Evolutionary conservation across 2,888 invertebrate species (phyloP), one percentile per base, ranked within the genome.

Genomic region (Zeuzera pyrina): DNA sequence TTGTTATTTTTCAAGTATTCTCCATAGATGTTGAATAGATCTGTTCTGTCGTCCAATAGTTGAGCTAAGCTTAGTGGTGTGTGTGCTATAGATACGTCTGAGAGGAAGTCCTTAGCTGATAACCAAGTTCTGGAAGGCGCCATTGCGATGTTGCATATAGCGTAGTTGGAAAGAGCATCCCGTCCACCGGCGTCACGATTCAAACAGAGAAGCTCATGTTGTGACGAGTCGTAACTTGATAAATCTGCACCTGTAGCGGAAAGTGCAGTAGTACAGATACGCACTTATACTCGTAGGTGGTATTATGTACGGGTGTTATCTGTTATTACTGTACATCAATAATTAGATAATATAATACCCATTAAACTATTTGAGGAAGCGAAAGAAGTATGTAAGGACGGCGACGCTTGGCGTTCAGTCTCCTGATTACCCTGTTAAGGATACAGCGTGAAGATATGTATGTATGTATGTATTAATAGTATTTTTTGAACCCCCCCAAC

Each of bases 1-100:
- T 84, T 77, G 42, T 84, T 77, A 35, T 83, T 79, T 54, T 81
- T 83, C 47, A 83, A 63, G 45, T 73, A 84, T 37, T 81, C 78
- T 15, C 91, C 91, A 47, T 90, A 91, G 30, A 91, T 79, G 39
- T 87, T 87, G 52, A 91, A 86, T 4, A 89, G 66, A 43, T 89
- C 88, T 0, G 84, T 85, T 39, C 84, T 79, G 11, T 81, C 62
- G 12, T 83, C 76, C 46, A 88, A 84, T 2, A 87, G 56, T 5
- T 85, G 58, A 3, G 87, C 88, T 3, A 87, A 72, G 26, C 86
- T 85, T 22, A 90, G 51, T 10, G 90, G 76, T 1, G 88, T 87
- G 51, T 88, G 86, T 3, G 87, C 86, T 33, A 90, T 85, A 37
- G 90, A 89, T n/a, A 88, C 88, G 23, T 85, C 76, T 0, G 84